Evolutionary conservation across 2,888 invertebrate genomes (phyloP), one percentile per base, ranked within the genome.

Genomic region (Cremastinae sp.): DNA sequence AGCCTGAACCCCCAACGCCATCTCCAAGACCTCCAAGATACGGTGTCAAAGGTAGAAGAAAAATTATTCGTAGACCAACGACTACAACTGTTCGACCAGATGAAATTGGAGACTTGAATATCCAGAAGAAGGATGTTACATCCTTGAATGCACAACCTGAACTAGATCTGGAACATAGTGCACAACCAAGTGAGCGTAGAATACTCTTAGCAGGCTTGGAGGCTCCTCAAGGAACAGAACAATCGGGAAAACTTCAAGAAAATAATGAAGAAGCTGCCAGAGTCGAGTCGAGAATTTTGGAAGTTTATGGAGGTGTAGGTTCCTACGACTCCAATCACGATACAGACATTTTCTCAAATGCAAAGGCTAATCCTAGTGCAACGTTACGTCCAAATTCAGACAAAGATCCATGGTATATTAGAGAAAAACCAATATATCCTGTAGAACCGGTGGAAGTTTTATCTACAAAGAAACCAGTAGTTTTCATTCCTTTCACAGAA

Each of bases 261-360:
- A 43, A 43, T n/a, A 16, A 18, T 7, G 47, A 47, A 10, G 41
- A 65, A 28, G 2, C 39, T 37, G 64, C 56, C 3, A 58, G 75
- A 28, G 28, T 83, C 7, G 71, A 83, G 16, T 75, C 86, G 20
- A 79, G 85, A 47, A 85, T 86, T 74, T 59, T 87, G 12, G 82
- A 86, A 82, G 86, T 82, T 37, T 88, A 85, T 70, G 87, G 87
- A 14, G 87, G 85, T 66, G 79, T 70, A 28, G 84, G 84, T 16
- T 79, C 82, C 4, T 86, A 88, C 35, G 83, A 83, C 53, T 62
- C 56, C 5, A 66, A 76, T 14, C 83, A 82, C 45, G 68, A 20
- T 16, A 78, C 81, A 14, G 81, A 84, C 56, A 77, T 84, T 62
- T 87, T 83, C 18, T 62, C 41, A 14, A 78, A 78, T 39, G 81